Evolutionary conservation across 2,113 vertebrate genomes (phyloP).

Genomic region (Tyrannus savana): DNA sequence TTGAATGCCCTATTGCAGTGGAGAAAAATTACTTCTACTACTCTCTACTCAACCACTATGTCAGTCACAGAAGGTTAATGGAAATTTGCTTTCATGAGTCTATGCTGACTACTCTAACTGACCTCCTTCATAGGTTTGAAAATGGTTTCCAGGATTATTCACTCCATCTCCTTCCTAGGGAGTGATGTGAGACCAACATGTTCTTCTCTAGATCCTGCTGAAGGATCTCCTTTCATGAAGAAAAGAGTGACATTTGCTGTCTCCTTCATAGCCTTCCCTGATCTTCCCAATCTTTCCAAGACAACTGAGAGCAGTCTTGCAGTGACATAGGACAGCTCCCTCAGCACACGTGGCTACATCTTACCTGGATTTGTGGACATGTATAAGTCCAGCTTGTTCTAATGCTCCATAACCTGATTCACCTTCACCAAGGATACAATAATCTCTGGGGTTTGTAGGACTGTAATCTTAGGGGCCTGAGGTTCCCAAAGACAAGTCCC

Average conservation of each 20-base stretch:
- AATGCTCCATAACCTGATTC: neutral
- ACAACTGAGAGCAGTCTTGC: neutral
- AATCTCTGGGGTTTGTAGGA: neutral
- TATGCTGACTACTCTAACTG: neutral
- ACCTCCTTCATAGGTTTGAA: neutral
- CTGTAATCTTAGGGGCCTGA: neutral
- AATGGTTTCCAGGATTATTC: neutral
- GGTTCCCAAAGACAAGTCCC: neutral
- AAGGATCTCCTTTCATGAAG: neutral
- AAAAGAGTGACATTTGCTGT: neutral
- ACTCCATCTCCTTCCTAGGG: neutral
- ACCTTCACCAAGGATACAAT: neutral
- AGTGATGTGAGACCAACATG: neutral
- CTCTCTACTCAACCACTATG: neutral
- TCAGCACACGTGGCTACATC: neutral
- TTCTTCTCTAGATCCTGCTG: neutral
- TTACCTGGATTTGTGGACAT: rapidly evolving
- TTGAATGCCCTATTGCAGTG: neutral
- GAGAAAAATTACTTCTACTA: neutral
- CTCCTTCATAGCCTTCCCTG: neutral
- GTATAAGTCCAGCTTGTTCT: neutral
- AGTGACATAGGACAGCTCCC: neutral
- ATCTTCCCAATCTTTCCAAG: neutral
- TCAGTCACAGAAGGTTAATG: neutral
- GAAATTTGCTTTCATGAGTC: neutral